Percentiles rank a stretch among this genome's conserved stretches.
These are phyloP conservation scores for Anoplius nigerrimus DNA, from an alignment of 2,888 invertebrate genomes.

Conservation along the genomic window DNA sequence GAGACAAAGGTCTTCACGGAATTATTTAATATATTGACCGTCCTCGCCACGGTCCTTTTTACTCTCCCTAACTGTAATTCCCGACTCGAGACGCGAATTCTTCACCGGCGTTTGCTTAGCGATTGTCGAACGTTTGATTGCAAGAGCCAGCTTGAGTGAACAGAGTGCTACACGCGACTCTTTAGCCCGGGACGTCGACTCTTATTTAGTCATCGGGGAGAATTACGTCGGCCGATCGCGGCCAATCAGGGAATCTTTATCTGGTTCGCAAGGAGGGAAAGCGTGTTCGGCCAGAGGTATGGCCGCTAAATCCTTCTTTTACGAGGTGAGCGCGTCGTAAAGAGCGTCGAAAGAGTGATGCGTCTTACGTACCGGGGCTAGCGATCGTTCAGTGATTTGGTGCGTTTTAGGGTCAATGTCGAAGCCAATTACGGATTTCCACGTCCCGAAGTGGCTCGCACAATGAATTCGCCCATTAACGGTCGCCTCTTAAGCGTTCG, in stretches of 20 bases:
- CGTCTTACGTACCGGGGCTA: slow-evolving; percentile 2
- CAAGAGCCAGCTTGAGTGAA: neutral
- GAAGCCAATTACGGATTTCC: slow-evolving; percentile 41
- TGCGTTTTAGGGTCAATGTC: slow-evolving; percentile 22
- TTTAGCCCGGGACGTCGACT: neutral
- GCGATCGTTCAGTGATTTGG: slow-evolving; percentile 26
- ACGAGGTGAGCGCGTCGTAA: slow-evolving; percentile 46
- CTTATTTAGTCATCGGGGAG: neutral
- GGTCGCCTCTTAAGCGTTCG: neutral
- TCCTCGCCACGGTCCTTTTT: neutral
- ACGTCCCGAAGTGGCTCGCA: neutral
- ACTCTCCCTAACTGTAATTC: too few relatives aligned
- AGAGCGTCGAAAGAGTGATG: slow-evolving; percentile 1
- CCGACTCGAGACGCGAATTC: too few relatives aligned
- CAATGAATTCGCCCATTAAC: neutral
- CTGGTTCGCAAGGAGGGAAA: slow-evolving; percentile 19
- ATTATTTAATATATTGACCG: neutral
- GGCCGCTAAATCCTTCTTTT: slow-evolving; percentile 39
- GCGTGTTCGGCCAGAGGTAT: slow-evolving; percentile 9
- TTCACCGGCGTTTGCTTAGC: too few relatives aligned
- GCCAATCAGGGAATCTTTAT: slow-evolving; percentile 33
- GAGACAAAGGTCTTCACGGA: too few relatives aligned
- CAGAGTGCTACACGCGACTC: neutral
- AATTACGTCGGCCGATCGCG: slow-evolving; percentile 20
- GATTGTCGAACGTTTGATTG: too few relatives aligned